Base-by-base conservation (phyloP, 2,113 vertebrate species). In the Ramphastos sulfuratus region DNA sequence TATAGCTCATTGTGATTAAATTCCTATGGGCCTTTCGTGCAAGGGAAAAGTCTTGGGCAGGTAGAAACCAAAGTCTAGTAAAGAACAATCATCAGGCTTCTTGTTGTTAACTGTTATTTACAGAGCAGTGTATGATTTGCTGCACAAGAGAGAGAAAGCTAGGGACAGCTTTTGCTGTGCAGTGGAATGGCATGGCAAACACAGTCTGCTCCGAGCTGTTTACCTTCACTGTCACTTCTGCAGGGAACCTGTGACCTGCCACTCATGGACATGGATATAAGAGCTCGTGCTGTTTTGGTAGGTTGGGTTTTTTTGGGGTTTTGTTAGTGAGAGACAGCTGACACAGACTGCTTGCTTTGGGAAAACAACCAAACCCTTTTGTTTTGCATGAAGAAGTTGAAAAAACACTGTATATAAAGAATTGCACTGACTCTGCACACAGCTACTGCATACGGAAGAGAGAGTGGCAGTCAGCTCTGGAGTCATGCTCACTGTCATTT, bases 351-450 rank as follows among this genome's bases (percentile, higher is more conserved):
- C 92, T 96, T 95, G 87, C 90, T 94, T 95, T 95, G 72, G 91
- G 81, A 94, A 95, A 95, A 89, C 94, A 90, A 93, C 92, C 79
- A 87, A 95, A 76, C 83, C 67, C 80, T 94, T 95, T 97, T 95
- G 95, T 95, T 94, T 95, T 74, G 59, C 30, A 30, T 87, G 75
- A 77, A 85, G 87, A 9, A 77, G 16, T 78, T 76, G 39, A 83
- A 85, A 94, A 89, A 85, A 74, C 7, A 2, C 67, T 73, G 67
- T 77, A 65, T 75, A 85, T 83, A 95, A 90, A 96, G 94, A 93
- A 89, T 92, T 90, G 73, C 24, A 72, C 95, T 94, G 95, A 96
- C 82, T 95, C 89, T 94, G 94, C 96, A 95, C 94, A 95, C 79
- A 87, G 75, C 72, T 85, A 35, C 72, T 61, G 60, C 48, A 50